Conservation (phyloP, 2,113 vertebrate genomes). For the Vireo altiloquus region DNA sequence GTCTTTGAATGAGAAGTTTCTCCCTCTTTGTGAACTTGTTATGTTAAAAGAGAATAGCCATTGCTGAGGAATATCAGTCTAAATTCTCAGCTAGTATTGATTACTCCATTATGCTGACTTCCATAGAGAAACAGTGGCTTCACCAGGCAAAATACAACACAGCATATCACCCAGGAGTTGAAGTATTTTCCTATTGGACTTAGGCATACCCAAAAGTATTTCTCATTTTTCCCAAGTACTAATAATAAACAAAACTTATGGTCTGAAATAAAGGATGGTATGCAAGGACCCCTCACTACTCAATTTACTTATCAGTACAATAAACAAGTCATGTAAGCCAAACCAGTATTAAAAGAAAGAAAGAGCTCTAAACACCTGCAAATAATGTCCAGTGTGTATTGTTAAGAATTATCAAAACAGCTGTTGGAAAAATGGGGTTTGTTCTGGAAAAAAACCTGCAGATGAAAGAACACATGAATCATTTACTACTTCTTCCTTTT, state of each 20-base stretch:
- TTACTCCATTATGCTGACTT: neutral
- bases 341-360: neutral
- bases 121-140: neutral
- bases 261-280: neutral
- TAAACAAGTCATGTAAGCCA: neutral
- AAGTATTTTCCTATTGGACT: neutral
- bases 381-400: neutral
- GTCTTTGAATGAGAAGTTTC: neutral
- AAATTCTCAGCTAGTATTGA: neutral
- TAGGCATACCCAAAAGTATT: neutral
- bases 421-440: neutral
- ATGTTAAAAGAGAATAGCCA: neutral
- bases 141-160: neutral
- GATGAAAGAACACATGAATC: neutral
- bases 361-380: neutral
- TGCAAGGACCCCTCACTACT: fast-evolving
- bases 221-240: neutral
- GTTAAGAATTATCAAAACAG: neutral
- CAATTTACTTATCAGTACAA: neutral
- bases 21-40: neutral
- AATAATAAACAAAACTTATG: neutral
- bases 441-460: neutral
- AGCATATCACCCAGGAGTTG: neutral
- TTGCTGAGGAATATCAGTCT: neutral
- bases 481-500: neutral